Evolutionary conservation across 2,888 invertebrate species (phyloP), one percentile per base, ranked within the genome.

Genomic region (Carterocephalus palaemon): DNA sequence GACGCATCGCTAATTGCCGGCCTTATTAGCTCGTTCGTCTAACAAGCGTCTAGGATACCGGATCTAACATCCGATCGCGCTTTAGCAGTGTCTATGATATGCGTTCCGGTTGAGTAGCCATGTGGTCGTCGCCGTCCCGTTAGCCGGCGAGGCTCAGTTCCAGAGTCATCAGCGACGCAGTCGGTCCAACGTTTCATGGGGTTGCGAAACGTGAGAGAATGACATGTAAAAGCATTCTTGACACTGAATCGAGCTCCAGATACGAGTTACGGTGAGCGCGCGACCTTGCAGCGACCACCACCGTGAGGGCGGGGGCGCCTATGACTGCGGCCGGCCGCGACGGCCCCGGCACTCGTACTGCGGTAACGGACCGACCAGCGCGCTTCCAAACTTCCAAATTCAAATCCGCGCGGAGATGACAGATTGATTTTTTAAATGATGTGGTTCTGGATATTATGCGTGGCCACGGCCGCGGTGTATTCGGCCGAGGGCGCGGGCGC

Each of bases 291-390:
- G 17, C 60, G 51, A 49, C 51, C 59, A 52, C 52, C 62, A 60
- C 57, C 49, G 56, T 52, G 49, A 71, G 78, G 81, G 82, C 83
- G 82, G 83, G 81, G 83, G 81, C 77, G 78, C 69, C 74, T 75
- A 76, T 68, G 66, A 70, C 67, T 62, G 79, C 70, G 57, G 62
- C 65, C 60, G 57, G 59, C 56, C 59, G 50, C 56, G 49, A 59
- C 53, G 50, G 49, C 62, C 56, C 56, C 56, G 74, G 57, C 84
- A 84, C 75, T 85, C 73, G 76, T 69, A 69, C 76, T 64, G 70
- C 70, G 70, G 64, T 68, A 60, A 70, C 75, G 73, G 71, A 57
- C 66, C 75, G 72, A 70, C 68, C 63, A 75, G 66, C 79, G 79
- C 83, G 81, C 75, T 68, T 60, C 67, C 61, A 62, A 64, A 53